These are phyloP conservation scores for Egretta garzetta DNA, from an alignment of 2,113 vertebrate species.

Conservation along the genomic window DNA sequence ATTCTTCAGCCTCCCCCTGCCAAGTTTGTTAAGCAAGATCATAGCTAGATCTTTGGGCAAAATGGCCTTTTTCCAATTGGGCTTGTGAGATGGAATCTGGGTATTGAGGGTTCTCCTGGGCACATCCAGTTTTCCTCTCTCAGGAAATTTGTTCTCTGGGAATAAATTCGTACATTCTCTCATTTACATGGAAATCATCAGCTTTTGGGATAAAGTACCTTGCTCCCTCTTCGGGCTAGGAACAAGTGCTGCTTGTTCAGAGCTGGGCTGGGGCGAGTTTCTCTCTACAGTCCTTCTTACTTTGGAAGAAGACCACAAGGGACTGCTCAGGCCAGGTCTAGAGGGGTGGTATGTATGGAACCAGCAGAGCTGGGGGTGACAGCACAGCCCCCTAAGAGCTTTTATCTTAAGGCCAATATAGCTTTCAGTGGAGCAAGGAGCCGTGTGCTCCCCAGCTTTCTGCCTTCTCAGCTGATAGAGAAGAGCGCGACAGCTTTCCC, in stretches of 20 bases:
- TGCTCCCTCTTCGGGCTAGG: not conserved
- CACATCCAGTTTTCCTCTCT: not conserved
- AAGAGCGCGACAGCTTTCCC: not conserved
- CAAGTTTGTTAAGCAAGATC: not conserved
- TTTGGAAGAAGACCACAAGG: not conserved
- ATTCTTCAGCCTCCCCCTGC: not conserved
- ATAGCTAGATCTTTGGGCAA: not conserved
- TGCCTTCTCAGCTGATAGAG: not conserved
- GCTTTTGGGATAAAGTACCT: not conserved
- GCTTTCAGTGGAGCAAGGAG: not conserved
- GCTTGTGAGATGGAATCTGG: not conserved
- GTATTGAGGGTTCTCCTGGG: not conserved
- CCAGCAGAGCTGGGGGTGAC: not conserved
- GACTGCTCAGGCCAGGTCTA: not conserved
- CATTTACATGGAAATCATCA: not conserved
- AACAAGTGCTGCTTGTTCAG: not conserved
- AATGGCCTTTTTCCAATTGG: not conserved
- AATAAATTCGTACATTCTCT: not conserved
- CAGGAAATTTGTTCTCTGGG: not conserved
- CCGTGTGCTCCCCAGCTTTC: not conserved
- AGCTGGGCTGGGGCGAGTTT: accelerated
- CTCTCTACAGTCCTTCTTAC: not conserved
- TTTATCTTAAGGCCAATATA: not conserved
- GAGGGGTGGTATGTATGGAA: not conserved
- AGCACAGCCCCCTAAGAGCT: not conserved